Conservation (phyloP, 2,888 invertebrate species). For the Caenorhabditis sp. region DNA sequence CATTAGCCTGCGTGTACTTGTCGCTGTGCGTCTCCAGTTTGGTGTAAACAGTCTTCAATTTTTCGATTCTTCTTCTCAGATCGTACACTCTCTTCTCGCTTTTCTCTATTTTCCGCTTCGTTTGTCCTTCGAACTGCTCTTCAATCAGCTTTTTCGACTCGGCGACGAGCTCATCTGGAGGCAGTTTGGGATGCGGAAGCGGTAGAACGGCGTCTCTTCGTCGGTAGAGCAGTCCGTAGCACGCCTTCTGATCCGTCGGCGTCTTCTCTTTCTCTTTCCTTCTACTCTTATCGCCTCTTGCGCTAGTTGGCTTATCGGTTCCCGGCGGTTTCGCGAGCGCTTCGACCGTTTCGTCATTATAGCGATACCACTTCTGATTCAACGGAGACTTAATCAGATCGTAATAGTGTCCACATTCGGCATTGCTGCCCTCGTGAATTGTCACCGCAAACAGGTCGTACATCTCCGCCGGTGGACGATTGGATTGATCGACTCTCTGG, state of each 20-base stretch:
- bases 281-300: conserved; percentile 3
- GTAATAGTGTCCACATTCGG: conserved; percentile 85
- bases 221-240: conserved; percentile 61
- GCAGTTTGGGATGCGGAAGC: conserved; percentile 34
- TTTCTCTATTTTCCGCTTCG: conserved; percentile 57
- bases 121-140: conserved; percentile 54
- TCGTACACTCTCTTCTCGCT: conserved; percentile 57
- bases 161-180: conserved; percentile 40
- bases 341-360: conserved; percentile 82
- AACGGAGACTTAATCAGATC: conserved; percentile 82
- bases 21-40: conserved; percentile 53
- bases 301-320: conserved; percentile 46
- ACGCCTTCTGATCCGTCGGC: conserved; percentile 45
- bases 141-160: conserved; percentile 51
- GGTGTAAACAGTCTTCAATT: conserved; percentile 28
- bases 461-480: conserved; percentile 23
- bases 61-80: conserved; percentile 55
- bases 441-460: conserved; percentile 84
- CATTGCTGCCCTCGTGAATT: conserved; percentile 84
- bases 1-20: conserved; percentile 55
- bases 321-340: conserved; percentile 60
- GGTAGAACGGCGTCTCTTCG: conserved; percentile 28
- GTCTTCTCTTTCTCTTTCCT: conserved; percentile 39
- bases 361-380: conserved; percentile 83
- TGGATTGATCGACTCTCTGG: conserved; percentile 25